A percentile compares a stretch with the other conserved stretches of the same genome.
phyloP scores from a whole-genome alignment of 2,113 vertebrate species.

The Motacilla tschutschensis region DNA sequence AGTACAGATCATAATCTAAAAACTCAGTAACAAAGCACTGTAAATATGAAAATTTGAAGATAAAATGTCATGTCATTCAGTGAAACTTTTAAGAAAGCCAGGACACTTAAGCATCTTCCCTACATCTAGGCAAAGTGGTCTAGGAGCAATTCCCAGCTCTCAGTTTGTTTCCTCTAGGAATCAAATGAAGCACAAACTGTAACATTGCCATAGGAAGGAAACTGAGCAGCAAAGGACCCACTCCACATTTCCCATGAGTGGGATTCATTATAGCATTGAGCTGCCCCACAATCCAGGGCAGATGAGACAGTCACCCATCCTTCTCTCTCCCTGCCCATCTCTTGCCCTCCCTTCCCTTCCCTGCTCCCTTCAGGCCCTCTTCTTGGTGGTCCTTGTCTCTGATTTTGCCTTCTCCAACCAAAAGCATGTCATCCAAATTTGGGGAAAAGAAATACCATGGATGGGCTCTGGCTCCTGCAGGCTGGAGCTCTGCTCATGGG shows the following conservation, averaged over 20 bases:
- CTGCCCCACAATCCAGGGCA: accelerated
- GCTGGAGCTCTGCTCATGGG: background rate
- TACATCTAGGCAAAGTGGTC: background rate
- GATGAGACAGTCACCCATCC: background rate
- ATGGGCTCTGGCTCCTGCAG: background rate
- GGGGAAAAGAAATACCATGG: accelerated
- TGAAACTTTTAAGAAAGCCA: background rate
- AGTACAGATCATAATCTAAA: background rate
- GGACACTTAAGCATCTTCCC: background rate
- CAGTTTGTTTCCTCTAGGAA: background rate
- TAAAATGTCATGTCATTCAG: background rate
- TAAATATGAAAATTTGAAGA: background rate
- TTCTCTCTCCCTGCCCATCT: background rate
- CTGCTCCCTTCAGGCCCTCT: background rate
- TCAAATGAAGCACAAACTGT: background rate
- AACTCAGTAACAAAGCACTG: background rate
- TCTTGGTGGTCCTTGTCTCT: background rate
- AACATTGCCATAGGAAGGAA: background rate
- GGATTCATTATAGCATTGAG: background rate
- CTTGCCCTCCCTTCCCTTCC: background rate
- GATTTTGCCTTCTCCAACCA: background rate
- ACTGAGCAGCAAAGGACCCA: accelerated
- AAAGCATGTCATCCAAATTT: background rate
- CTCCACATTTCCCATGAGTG: accelerated
- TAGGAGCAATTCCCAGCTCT: background rate